Conservation (phyloP, 2,113 vertebrate species). For the Uria aalge region DNA sequence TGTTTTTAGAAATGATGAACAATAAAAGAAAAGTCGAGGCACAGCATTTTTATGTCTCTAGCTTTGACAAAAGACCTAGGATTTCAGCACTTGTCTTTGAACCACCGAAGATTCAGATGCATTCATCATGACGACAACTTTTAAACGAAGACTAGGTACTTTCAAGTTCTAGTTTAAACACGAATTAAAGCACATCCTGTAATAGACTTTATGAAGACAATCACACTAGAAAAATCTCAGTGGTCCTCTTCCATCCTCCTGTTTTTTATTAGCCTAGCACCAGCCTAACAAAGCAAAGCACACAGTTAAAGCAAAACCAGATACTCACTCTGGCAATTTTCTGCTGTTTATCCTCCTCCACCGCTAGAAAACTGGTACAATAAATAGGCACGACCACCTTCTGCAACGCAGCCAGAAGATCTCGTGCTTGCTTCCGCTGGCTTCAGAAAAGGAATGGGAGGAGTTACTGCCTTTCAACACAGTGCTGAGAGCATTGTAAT, state of each 20-base stretch:
- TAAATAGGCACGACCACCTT: conserved; percentile 98
- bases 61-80: neutral
- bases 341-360: conserved; percentile 98
- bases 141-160: neutral
- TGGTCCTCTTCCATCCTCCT: neutral
- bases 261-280: neutral
- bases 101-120: neutral
- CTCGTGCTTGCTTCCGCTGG: conserved; percentile 95
- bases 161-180: neutral
- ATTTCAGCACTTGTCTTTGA: neutral
- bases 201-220: neutral
- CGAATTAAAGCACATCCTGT: neutral
- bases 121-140: rapidly evolving
- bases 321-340: conserved; percentile 89
- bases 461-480: neutral
- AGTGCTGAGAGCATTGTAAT: neutral
- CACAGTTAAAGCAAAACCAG: neutral
- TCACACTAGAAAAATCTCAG: neutral
- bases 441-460: conserved; percentile 64
- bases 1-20: neutral
- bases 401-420: conserved; percentile 93
- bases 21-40: neutral
- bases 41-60: neutral
- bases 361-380: conserved; percentile 95
- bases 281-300: neutral